phyloP scores from a whole-genome alignment of 2,888 invertebrate species.

The Stenoptilia bipunctidactyla region DNA sequence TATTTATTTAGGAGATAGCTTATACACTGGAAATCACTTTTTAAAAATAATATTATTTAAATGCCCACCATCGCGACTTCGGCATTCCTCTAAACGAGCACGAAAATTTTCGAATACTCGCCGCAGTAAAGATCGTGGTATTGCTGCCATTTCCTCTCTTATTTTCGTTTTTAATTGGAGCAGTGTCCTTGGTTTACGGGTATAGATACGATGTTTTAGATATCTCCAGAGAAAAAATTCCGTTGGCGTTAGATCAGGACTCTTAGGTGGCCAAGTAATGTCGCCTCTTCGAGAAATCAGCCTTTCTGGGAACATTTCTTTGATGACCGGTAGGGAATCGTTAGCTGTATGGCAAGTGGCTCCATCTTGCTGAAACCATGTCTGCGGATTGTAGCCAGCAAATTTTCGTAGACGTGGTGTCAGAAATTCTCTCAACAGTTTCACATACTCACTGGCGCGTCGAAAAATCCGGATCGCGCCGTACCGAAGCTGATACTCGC shows the following conservation, averaged over 20 bases:
- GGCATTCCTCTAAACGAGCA: too few species aligned
- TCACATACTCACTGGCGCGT: slow-evolving; percentile 12
- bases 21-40: too few species aligned
- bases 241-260: slow-evolving; percentile 11
- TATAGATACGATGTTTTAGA: too few species aligned
- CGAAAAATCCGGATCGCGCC: too few species aligned
- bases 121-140: neutral
- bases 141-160: slow-evolving; percentile 4
- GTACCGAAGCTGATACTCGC: too few species aligned
- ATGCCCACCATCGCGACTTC: slow-evolving; percentile 1
- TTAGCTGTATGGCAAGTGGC: slow-evolving; percentile 15
- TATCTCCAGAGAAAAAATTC: too few species aligned
- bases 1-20: too few species aligned
- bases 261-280: slow-evolving; percentile 16
- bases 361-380: too few species aligned
- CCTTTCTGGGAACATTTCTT: too few species aligned
- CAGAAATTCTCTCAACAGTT: slow-evolving; percentile 15
- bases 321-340: slow-evolving; percentile 8
- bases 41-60: slow-evolving; percentile 5
- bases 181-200: slow-evolving; percentile 8
- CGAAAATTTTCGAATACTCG: too few species aligned
- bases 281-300: slow-evolving; percentile 10
- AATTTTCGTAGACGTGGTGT: slow-evolving; percentile 13
- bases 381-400: slow-evolving; percentile 15
- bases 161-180: slow-evolving; percentile 1